Conservation (phyloP, 2,113 vertebrate species). For the Rissa tridactyla region DNA sequence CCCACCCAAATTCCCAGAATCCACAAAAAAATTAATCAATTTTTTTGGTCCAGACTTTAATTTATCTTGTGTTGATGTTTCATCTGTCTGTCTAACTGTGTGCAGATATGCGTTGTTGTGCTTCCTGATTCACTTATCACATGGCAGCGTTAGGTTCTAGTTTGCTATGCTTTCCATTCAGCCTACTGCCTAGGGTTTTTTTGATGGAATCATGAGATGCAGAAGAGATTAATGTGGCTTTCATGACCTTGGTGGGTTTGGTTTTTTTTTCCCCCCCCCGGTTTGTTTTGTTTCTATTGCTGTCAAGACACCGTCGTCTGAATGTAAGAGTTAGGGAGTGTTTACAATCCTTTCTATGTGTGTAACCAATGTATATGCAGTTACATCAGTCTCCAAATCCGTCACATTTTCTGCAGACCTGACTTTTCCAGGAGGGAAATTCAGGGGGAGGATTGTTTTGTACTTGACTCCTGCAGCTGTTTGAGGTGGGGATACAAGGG, state of each 20-base stretch:
- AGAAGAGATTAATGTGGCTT: background rate
- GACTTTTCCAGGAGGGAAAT: background rate
- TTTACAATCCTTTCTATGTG: background rate
- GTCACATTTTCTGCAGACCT: background rate
- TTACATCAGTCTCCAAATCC: background rate
- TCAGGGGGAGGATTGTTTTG: background rate
- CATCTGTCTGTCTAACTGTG: background rate
- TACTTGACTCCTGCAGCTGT: background rate
- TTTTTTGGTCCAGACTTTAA: background rate
- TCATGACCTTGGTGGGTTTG: background rate
- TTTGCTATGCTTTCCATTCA: background rate
- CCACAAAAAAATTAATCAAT: background rate
- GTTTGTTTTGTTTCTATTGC: background rate
- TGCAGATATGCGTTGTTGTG: background rate
- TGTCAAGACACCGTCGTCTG: background rate
- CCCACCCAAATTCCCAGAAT: background rate
- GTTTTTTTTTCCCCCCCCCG: background rate
- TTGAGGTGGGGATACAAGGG: background rate
- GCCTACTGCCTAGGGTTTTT: accelerated
- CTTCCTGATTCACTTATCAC: background rate
- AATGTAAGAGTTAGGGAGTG: background rate
- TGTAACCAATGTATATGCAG: background rate
- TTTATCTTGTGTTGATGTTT: background rate
- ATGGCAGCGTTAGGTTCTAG: background rate
- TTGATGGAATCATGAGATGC: background rate